Percentiles rank a stretch among this genome's conserved stretches.
These are phyloP conservation scores for Apogon talboti DNA, from an alignment of 2,797 vertebrate genomes.

Conservation along the genomic window DNA sequence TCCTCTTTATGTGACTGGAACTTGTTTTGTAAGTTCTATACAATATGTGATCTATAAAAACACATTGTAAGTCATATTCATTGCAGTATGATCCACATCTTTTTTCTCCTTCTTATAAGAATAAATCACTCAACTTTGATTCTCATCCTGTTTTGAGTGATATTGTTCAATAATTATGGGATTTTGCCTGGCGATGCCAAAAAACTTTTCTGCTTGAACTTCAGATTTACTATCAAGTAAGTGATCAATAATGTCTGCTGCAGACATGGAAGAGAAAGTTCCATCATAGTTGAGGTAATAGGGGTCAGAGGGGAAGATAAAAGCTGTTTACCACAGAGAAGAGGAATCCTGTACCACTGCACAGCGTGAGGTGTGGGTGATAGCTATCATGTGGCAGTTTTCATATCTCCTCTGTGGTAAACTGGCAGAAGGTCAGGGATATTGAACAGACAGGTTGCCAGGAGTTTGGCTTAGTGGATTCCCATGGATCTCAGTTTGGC, in stretches of 20 bases:
- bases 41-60: too few species aligned
- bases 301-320: slow-evolving; percentile 40
- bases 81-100: too few species aligned
- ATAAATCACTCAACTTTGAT: too few species aligned
- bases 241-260: background rate
- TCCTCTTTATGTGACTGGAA: too few species aligned
- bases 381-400: slow-evolving; percentile 45
- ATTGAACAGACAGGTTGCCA: slow-evolving; percentile 61
- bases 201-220: background rate
- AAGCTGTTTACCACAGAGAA: slow-evolving; percentile 36
- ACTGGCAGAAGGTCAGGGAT: slow-evolving; percentile 67
- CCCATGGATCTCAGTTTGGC: slow-evolving; percentile 58
- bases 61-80: too few species aligned
- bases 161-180: background rate
- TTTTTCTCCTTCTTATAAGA: too few species aligned
- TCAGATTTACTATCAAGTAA: background rate
- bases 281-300: slow-evolving; percentile 31
- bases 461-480: slow-evolving; percentile 66
- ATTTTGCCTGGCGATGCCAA: background rate
- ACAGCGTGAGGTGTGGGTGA: slow-evolving; percentile 25
- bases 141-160: too few species aligned
- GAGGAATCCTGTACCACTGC: slow-evolving; percentile 18
- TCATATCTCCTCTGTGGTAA: slow-evolving; percentile 47
- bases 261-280: slow-evolving; percentile 18
- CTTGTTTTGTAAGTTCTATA: too few species aligned